Percentiles rank a stretch among this genome's conserved stretches.
Evolutionary conservation across 2,113 vertebrate genomes (phyloP).

Genomic region (Thamnaconus septentrionalis): DNA sequence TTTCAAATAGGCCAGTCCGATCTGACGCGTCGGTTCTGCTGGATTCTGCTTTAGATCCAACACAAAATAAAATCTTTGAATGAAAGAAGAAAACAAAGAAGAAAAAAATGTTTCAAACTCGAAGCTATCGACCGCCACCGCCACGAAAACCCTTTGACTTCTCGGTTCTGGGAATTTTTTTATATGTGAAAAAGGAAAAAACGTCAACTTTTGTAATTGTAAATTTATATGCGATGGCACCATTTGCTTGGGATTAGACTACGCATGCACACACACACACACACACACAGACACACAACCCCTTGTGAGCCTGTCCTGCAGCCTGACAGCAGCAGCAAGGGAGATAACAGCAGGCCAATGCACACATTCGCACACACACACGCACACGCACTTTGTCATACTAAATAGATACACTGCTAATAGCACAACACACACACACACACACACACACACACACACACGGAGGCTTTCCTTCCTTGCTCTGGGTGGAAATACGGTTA

Average conservation of each 20-base stretch:
- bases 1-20: too few relatives aligned
- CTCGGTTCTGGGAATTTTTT: too few relatives aligned
- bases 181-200: conserved; percentile 11
- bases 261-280: conserved; percentile 36
- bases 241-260: conserved; percentile 17
- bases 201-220: too few relatives aligned
- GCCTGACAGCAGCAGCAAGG: conserved; percentile 62
- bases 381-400: conserved; percentile 58
- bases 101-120: background rate
- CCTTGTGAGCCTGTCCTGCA: conserved; percentile 57
- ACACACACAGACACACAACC: conserved; percentile 14
- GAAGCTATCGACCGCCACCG: too few relatives aligned
- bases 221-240: conserved; percentile 13
- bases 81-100: background rate
- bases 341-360: conserved; percentile 63
- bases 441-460: conserved; percentile 37
- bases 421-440: conserved; percentile 47
- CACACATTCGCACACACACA: conserved; percentile 17
- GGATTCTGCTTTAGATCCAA: too few relatives aligned
- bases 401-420: conserved; percentile 52
- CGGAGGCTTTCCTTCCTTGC: conserved; percentile 1
- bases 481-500: conserved; percentile 57
- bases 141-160: too few relatives aligned
- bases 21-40: background rate
- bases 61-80: background rate